Conservation (phyloP, 1,140 invertebrate genomes). For the Odontomachus brunneus region DNA sequence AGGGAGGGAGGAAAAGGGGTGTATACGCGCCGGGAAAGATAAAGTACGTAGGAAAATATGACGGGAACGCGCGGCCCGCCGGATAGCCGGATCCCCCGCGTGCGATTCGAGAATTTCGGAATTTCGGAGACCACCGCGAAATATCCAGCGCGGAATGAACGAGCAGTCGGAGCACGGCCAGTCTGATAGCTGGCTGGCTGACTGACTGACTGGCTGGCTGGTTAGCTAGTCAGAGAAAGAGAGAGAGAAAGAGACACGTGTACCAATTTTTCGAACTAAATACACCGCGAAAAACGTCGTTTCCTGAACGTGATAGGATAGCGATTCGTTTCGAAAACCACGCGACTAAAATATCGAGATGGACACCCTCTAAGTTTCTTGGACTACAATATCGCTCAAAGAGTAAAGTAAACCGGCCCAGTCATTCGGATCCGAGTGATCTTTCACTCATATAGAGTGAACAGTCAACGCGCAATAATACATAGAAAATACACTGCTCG, state of each 20-base stretch:
- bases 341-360: constrained; percentile 3
- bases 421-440: no score
- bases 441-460: no score
- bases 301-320: not conserved
- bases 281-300: not conserved
- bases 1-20: no score
- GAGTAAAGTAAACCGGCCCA: no score
- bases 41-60: constrained; percentile 62
- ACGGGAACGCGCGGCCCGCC: constrained; percentile 39
- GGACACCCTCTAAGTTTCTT: no score
- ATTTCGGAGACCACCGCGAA: constrained; percentile 13
- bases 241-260: not conserved
- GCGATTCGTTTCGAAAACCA: not conserved
- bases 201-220: no score
- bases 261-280: constrained; percentile 11
- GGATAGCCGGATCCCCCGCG: constrained; percentile 8
- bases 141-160: constrained; percentile 31
- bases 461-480: not conserved
- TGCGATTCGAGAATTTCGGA: constrained; percentile 51
- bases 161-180: not conserved
- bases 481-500: not conserved
- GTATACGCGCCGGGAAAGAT: constrained; percentile 59
- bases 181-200: not conserved
- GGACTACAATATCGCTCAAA: no score
- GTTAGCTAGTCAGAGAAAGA: no score